These are phyloP conservation scores for Carassius gibelio DNA, from an alignment of 2,113 vertebrate genomes.

Conservation along the genomic window DNA sequence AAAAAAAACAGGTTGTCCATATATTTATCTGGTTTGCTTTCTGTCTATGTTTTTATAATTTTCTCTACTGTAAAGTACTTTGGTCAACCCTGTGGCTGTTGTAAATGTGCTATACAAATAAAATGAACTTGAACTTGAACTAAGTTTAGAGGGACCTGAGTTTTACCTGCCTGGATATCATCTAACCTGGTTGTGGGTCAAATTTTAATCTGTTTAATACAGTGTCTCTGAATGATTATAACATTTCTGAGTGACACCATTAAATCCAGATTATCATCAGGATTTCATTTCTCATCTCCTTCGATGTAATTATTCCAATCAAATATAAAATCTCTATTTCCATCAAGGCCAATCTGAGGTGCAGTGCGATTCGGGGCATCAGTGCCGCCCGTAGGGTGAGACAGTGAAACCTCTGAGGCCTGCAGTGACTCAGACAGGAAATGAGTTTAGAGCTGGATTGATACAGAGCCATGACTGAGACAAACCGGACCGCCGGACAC, in stretches of 20 bases:
- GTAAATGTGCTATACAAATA: too few species aligned
- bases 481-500: slow-evolving; percentile 41
- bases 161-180: neutral
- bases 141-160: neutral
- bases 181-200: neutral
- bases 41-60: too few species aligned
- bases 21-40: too few species aligned
- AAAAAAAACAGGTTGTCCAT: too few species aligned
- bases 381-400: neutral
- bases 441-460: slow-evolving; percentile 63
- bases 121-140: neutral
- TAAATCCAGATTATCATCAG: neutral
- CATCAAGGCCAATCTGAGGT: neutral
- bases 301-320: neutral
- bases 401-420: slow-evolving; percentile 1
- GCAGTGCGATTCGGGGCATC: neutral
- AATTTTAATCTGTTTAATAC: neutral
- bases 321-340: neutral
- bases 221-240: neutral
- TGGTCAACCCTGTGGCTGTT: too few species aligned
- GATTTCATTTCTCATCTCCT: neutral
- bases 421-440: slow-evolving; percentile 63
- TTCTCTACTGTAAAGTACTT: too few species aligned
- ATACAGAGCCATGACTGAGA: slow-evolving; percentile 55
- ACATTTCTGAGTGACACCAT: neutral